Evolutionary conservation across 2,113 vertebrate genomes (phyloP).

Genomic region (Dromaius novaehollandiae): DNA sequence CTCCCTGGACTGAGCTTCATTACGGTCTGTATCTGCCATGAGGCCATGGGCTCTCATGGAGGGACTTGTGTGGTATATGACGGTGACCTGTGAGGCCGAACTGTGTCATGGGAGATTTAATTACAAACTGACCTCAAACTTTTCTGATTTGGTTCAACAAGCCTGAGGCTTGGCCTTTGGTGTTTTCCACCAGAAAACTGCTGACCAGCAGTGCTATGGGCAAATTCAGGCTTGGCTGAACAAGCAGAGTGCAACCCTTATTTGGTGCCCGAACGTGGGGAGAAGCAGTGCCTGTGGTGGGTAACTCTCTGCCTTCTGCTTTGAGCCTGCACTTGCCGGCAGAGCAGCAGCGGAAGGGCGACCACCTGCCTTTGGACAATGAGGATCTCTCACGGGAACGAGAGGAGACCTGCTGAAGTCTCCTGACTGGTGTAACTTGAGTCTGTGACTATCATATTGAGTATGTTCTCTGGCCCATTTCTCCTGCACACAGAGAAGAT

Average conservation of each 20-base stretch:
- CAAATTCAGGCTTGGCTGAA: background rate
- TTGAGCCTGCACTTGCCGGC: accelerated
- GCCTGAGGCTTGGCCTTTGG: background rate
- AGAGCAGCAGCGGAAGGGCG: background rate
- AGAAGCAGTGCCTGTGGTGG: background rate
- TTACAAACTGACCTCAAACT: background rate
- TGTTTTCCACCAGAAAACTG: background rate
- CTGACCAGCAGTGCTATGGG: background rate
- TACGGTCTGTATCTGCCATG: background rate
- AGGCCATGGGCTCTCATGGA: background rate
- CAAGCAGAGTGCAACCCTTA: background rate
- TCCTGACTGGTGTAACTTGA: background rate
- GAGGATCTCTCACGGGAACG: background rate
- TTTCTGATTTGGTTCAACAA: background rate
- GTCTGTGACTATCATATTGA: background rate
- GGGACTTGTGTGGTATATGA: accelerated
- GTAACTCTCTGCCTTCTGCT: background rate
- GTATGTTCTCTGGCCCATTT: background rate
- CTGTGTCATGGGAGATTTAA: background rate
- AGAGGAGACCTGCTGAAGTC: background rate
- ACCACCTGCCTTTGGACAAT: background rate
- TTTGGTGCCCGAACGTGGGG: background rate
- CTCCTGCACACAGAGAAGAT: background rate
- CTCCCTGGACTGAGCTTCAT: background rate
- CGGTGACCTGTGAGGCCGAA: background rate